Evolutionary conservation across 1,140 invertebrate genomes (phyloP), one percentile per base, ranked within the genome.

Genomic region (Hetaerina americana): DNA sequence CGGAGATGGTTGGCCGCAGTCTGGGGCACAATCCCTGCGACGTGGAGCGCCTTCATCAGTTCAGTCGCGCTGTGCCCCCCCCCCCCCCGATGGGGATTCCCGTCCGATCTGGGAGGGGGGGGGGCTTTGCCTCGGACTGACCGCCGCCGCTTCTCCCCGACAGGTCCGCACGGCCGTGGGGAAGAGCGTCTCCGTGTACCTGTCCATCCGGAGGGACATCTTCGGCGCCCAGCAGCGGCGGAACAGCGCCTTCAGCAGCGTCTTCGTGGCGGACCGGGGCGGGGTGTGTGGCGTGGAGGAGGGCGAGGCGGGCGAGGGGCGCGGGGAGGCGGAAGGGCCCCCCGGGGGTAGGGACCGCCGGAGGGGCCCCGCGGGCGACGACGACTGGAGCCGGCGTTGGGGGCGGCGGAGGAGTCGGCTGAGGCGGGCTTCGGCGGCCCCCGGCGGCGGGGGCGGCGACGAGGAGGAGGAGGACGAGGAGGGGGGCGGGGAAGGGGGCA

Each of bases 111-210:
- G n/a, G n/a, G n/a, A n/a, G n/a, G n/a, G n/a, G n/a, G n/a, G n/a
- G n/a, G n/a, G n/a, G n/a, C n/a, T n/a, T n/a, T n/a, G n/a, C n/a
- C n/a, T n/a, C n/a, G n/a, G n/a, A n/a, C n/a, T n/a, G n/a, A n/a
- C n/a, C n/a, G n/a, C n/a, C n/a, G n/a, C n/a, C n/a, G n/a, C n/a
- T 26, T 72, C n/a, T 27, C 10, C n/a, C 5, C 57, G 73, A 5
- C 70, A 87, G 86, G 86, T 87, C 2, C 81, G 84, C 72, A 75
- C 84, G 15, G 85, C 84, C 6, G 74, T 87, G 73, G 78, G 82
- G n/a, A 87, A 87, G 77, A 85, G 83, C 12, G 78, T 87, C 26
- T 82, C 83, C 26, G 82, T 84, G 0, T 86, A 86, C 72, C 79
- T 86, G 74, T 85, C 84, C 0, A 76, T 83, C 24, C 80, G 85